These are phyloP conservation scores for Paratrypauchen microcephalus DNA, from an alignment of 2,797 vertebrate genomes.

Conservation along the genomic window DNA sequence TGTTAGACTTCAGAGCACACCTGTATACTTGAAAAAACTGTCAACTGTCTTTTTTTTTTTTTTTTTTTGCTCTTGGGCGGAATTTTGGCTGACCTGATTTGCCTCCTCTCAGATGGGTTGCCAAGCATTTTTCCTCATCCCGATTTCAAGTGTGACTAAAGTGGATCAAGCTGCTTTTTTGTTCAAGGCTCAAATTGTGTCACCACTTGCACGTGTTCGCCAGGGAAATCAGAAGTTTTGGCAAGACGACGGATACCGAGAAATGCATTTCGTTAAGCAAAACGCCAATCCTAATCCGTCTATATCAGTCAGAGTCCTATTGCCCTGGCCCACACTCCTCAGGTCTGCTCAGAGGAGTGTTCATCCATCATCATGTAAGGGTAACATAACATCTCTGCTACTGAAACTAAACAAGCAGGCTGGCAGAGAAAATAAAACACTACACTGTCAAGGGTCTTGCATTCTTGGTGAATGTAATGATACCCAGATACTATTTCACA, in stretches of 20 bases:
- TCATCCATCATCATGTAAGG: slow-evolving; percentile 14
- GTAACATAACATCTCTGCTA: slow-evolving; percentile 10
- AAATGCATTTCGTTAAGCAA: slow-evolving; percentile 44
- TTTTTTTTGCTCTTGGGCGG: slow-evolving; percentile 32
- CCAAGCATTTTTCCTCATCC: slow-evolving; percentile 69
- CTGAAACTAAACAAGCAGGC: slow-evolving; percentile 11
- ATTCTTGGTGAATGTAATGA: background rate
- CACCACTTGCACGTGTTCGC: slow-evolving; percentile 57
- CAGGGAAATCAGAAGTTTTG: slow-evolving; percentile 42
- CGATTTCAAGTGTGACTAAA: slow-evolving; percentile 73
- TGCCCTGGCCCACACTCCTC: slow-evolving; percentile 16
- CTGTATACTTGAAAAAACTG: slow-evolving; percentile 51
- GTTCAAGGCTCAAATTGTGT: slow-evolving; percentile 59
- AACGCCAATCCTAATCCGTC: slow-evolving; percentile 42
- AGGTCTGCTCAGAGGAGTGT: background rate
- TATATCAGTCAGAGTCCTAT: slow-evolving; percentile 32
- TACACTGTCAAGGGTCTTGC: background rate
- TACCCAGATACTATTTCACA: background rate
- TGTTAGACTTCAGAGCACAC: slow-evolving; percentile 55
- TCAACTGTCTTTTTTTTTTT: slow-evolving; percentile 33
- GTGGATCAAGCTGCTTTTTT: slow-evolving; percentile 65
- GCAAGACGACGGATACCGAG: slow-evolving; percentile 19
- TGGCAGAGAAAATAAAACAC: background rate
- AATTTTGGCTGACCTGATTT: slow-evolving; percentile 64
- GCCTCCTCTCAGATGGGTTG: slow-evolving; percentile 58